Base-by-base conservation (phyloP, 2,888 invertebrate genomes). In the Homarus gammarus region DNA sequence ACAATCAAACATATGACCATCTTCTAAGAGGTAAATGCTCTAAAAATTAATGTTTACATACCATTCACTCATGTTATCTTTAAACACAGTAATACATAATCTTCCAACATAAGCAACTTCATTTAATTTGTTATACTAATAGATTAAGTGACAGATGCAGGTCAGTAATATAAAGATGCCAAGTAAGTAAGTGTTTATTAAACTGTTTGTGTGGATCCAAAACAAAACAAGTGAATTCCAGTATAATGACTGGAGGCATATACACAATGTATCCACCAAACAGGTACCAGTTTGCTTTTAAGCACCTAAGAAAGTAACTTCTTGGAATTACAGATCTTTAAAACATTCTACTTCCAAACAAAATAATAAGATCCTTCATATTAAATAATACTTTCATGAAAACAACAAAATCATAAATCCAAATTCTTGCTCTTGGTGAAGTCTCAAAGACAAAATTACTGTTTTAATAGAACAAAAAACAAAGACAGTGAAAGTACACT, bases 181-280 rank as follows among this genome's bases (percentile, higher is more conserved):
- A n/a, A n/a, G n/a, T n/a, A n/a, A n/a, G n/a, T n/a, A 56, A 56
- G 0, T 22, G 64, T 75, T 75, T 44, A 40, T 75, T 75, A 40
- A 75, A 44, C 44, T 75, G 75, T 75, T 75, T 44, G 44, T n/a
- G 44, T 75, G 75, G 75, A 40, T 75, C 31, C 75, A 40, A 44
- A 73, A 64, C n/a, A 56, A 56, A 49, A 49, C 70, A 70, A 73
- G 73, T 73, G 73, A 36, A 70, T 18, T 18, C 33, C n/a, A n/a
- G n/a, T n/a, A n/a, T 73, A 73, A 75, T 75, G 75, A 75, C 75
- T 75, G 44, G 75, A 40, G 38, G 73, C 75, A 75, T 75, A 75
- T 73, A 38, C 38, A 38, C 38, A 73, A 73, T 56, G 22, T 56
- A 56, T 56, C 22, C 49, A 49, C 15, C 49, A 49, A 1, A 1